Evolutionary conservation across 2,888 invertebrate genomes (phyloP).

Genomic region (Brachynemurus nebulosus): DNA sequence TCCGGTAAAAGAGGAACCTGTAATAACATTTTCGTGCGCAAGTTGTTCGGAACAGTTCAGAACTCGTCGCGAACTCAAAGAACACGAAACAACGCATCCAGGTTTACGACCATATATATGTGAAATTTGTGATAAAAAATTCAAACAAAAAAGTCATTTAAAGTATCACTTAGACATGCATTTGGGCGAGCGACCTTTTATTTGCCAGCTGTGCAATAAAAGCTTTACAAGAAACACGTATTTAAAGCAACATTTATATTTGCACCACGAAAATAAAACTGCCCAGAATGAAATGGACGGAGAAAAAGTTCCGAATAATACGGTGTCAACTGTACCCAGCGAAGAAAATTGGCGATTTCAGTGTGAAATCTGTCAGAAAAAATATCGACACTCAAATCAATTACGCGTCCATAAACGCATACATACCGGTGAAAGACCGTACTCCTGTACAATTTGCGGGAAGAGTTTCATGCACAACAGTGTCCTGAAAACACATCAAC

Average conservation of each 20-base stretch:
- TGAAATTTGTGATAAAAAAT: constrained; percentile 4
- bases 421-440: constrained; percentile 8
- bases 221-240: constrained; percentile 2
- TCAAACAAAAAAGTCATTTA: constrained; percentile 7
- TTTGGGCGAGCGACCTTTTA: constrained; percentile 2
- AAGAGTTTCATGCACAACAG: constrained; percentile 8
- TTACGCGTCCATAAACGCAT: constrained; percentile 2
- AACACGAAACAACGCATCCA: constrained; percentile 5
- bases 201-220: constrained; percentile 4
- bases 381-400: constrained; percentile 6
- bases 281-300: not conserved
- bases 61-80: constrained; percentile 2
- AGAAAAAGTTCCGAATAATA: not conserved
- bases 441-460: constrained; percentile 1
- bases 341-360: not conserved
- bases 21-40: not conserved
- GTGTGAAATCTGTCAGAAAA: not conserved
- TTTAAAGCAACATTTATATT: constrained; percentile 2
- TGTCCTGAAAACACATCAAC: constrained; percentile 5
- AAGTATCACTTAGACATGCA: constrained; percentile 7
- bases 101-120: constrained; percentile 7
- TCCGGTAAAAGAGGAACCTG: not conserved
- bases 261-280: constrained; percentile 1
- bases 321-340: not conserved
- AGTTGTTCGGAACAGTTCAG: not conserved